Evolutionary conservation across 2,797 vertebrate genomes (phyloP).

Genomic region (Myiotriccus ornatus): DNA sequence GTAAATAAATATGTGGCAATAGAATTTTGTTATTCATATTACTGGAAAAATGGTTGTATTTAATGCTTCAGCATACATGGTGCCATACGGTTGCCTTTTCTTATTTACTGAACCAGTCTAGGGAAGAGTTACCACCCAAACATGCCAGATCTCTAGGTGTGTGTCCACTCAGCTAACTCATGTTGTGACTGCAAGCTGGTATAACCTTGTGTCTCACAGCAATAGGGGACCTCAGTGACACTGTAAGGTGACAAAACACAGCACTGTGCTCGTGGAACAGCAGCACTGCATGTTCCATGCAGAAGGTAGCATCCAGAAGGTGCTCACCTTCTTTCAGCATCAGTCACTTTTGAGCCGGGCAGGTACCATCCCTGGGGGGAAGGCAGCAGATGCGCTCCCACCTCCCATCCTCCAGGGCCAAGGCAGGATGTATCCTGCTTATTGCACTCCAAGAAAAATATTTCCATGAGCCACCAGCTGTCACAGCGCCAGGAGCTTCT

Average conservation of each 20-base stretch:
- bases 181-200: not conserved
- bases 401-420: not conserved
- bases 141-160: not conserved
- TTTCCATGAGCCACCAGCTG: not conserved
- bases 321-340: not conserved
- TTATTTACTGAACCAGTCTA: conserved; percentile 6
- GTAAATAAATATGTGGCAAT: conserved; percentile 49
- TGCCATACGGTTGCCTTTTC: not conserved
- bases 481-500: not conserved
- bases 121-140: conserved; percentile 1
- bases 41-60: not conserved
- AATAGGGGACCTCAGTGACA: not conserved
- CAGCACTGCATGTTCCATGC: not conserved
- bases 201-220: not conserved
- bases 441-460: not conserved
- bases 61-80: not conserved
- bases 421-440: not conserved
- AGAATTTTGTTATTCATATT: conserved; percentile 45
- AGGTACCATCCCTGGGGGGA: not conserved
- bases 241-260: not conserved
- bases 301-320: not conserved
- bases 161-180: not conserved
- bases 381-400: not conserved
- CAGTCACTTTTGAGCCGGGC: not conserved
- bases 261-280: not conserved